Percentiles rank a stretch among this genome's conserved stretches.
phyloP scores from a whole-genome alignment of 2,888 invertebrate species.

The Malachius bipustulatus region DNA sequence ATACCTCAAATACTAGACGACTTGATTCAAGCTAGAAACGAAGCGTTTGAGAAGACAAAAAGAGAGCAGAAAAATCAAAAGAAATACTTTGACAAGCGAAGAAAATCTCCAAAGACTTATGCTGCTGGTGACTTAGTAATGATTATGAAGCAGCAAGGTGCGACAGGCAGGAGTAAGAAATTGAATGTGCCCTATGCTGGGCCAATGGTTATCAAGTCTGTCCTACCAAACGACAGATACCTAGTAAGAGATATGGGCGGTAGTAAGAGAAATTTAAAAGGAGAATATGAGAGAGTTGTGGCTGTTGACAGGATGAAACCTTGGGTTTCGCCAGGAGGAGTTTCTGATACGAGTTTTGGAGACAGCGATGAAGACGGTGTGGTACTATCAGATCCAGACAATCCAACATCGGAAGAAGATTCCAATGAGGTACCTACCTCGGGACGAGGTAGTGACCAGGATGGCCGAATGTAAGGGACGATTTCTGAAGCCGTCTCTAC shows the following conservation, averaged over 20 bases:
- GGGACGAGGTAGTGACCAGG: no score
- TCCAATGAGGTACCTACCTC: not conserved
- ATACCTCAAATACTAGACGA: not conserved
- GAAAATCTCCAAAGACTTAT: conserved; percentile 6
- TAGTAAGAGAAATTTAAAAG: conserved; percentile 8
- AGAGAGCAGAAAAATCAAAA: conserved; percentile 7
- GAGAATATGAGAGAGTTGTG: conserved; percentile 16
- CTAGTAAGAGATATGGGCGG: conserved; percentile 6
- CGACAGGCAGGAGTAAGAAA: conserved; percentile 7
- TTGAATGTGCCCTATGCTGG: conserved; percentile 6
- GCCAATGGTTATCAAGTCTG: conserved; percentile 4
- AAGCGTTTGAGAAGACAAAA: conserved; percentile 3
- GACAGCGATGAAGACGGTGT: not conserved
- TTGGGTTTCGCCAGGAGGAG: not conserved
- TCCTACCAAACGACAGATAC: conserved; percentile 8
- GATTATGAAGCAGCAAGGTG: conserved; percentile 4
- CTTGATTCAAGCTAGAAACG: not conserved
- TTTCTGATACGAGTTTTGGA: conserved; percentile 4
- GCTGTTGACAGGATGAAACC: conserved; percentile 18
- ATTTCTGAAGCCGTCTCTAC: no score
- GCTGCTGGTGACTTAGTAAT: conserved; percentile 8
- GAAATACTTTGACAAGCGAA: conserved; percentile 7
- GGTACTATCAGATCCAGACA: not conserved
- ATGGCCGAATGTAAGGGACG: conserved; percentile 3
- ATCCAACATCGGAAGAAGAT: not conserved